Conservation (phyloP, 92 coral and sea anemone genomes). For the Bergia puertoricense region DNA sequence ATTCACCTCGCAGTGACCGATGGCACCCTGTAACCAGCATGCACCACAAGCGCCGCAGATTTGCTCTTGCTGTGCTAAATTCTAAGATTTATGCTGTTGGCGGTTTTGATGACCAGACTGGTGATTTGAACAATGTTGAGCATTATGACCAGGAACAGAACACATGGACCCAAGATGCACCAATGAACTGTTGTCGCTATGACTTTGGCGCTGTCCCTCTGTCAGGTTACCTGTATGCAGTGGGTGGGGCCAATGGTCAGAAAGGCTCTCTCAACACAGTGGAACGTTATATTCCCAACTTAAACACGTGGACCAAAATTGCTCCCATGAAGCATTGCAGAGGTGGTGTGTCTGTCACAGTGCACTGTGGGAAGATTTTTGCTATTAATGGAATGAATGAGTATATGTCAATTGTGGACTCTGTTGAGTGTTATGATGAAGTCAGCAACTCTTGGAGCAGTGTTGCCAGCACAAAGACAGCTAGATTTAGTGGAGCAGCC, state of each 20-base stretch:
- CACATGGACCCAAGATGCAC: conserved; percentile 82
- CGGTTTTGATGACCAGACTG: conserved; percentile 93
- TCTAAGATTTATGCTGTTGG: conserved; percentile 89
- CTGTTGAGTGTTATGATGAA: conserved; percentile 92
- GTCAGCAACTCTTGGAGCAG: conserved; percentile 83
- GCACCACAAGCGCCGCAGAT: conserved; percentile 91
- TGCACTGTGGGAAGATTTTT: conserved; percentile 94
- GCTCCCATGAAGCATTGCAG: conserved; percentile 90
- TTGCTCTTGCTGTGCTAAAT: conserved; percentile 81
- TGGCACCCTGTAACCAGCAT: conserved; percentile 88
- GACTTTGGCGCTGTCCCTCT: conserved; percentile 92
- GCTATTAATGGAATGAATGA: conserved; percentile 99
- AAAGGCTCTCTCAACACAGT: conserved; percentile 89
- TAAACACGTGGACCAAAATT: conserved; percentile 80
- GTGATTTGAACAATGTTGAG: conserved; percentile 85
- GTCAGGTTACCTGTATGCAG: conserved; percentile 90
- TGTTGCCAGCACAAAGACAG: conserved; percentile 89
- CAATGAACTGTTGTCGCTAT: conserved; percentile 83
- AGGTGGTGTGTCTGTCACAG: conserved; percentile 92
- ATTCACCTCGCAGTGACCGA: conserved; percentile 81
- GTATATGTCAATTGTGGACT: conserved; percentile 94
- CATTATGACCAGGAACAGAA: conserved; percentile 71
- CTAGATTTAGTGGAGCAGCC: conserved; percentile 94
- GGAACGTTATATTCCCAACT: conserved; percentile 83
- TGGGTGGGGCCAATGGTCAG: conserved; percentile 98